phyloP scores from a whole-genome alignment of 2,797 vertebrate species.

The Arrhamphus sclerolepis region DNA sequence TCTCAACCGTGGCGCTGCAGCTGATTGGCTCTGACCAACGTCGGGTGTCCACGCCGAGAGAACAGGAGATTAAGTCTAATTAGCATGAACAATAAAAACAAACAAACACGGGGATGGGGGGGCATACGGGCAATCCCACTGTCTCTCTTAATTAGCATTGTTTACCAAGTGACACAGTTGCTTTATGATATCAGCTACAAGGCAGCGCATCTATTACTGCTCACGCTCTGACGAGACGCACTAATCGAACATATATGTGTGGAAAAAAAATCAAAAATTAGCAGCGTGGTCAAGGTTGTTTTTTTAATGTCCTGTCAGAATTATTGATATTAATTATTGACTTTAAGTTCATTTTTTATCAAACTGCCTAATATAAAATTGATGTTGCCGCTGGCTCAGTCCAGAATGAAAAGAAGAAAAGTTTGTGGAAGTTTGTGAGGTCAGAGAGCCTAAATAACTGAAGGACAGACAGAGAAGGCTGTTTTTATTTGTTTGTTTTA shows the following conservation, averaged over 20 bases:
- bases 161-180: constrained; percentile 76
- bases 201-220: constrained; percentile 26
- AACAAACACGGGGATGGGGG: constrained; percentile 68
- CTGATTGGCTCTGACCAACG: constrained; percentile 54
- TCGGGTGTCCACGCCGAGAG: constrained; percentile 53
- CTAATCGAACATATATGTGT: background rate
- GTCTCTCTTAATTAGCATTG: constrained; percentile 82
- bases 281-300: background rate
- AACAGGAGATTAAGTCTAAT: constrained; percentile 81
- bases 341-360: constrained; percentile 4
- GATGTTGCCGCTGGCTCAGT: background rate
- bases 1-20: constrained; percentile 37
- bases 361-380: background rate
- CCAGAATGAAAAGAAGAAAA: background rate
- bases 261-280: background rate
- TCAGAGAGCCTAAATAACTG: background rate
- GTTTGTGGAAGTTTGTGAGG: background rate
- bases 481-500: too few species aligned
- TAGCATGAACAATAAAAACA: constrained; percentile 83
- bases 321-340: constrained; percentile 8
- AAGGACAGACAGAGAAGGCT: too few species aligned
- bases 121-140: constrained; percentile 73
- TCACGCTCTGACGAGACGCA: constrained; percentile 8
- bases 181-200: constrained; percentile 48
- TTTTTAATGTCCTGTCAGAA: background rate